Conservation (phyloP, 1,140 invertebrate genomes). For the Drosophila ogumai region DNA sequence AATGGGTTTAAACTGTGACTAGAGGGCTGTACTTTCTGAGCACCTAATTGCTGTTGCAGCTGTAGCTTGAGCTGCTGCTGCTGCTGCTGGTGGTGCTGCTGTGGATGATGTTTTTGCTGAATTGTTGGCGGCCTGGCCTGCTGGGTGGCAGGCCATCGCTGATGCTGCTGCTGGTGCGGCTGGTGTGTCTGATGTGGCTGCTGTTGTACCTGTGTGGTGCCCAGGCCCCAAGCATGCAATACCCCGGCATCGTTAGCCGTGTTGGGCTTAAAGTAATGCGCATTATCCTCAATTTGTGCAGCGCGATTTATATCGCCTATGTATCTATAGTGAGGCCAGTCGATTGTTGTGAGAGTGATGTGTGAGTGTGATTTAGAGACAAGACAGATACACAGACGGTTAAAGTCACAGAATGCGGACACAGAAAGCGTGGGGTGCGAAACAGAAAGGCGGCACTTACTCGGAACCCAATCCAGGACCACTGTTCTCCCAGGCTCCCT, state of each 20-base stretch:
- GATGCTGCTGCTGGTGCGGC: slow-evolving; percentile 36
- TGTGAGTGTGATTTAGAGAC: slow-evolving; percentile 46
- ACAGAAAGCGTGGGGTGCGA: slow-evolving; percentile 2
- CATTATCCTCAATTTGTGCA: slow-evolving; percentile 85
- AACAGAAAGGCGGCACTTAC: slow-evolving; percentile 84
- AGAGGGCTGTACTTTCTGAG: slow-evolving; percentile 77
- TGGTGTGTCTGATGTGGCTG: slow-evolving; percentile 37
- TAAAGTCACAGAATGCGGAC: slow-evolving; percentile 19
- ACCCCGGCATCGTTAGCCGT: slow-evolving; percentile 86
- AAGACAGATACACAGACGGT: slow-evolving; percentile 63
- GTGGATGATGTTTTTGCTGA: slow-evolving; percentile 42
- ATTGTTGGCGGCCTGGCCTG: slow-evolving; percentile 31
- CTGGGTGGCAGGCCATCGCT: slow-evolving; percentile 45
- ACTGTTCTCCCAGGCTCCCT: slow-evolving; percentile 86
- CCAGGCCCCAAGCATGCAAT: slow-evolving; percentile 87
- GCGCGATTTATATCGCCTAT: slow-evolving; percentile 86
- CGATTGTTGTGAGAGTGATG: slow-evolving; percentile 27
- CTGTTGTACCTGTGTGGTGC: slow-evolving; percentile 59
- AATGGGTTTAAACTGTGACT: slow-evolving; percentile 83
- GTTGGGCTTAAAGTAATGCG: slow-evolving; percentile 86
- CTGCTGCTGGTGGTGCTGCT: slow-evolving; percentile 12
- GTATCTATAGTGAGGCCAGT: slow-evolving; percentile 84
- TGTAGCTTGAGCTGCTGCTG: slow-evolving; percentile 63
- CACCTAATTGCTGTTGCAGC: slow-evolving; percentile 66
- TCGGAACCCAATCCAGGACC: slow-evolving; percentile 87